Evolutionary conservation across 2,113 vertebrate species (phyloP).

Genomic region (Clupea harengus): DNA sequence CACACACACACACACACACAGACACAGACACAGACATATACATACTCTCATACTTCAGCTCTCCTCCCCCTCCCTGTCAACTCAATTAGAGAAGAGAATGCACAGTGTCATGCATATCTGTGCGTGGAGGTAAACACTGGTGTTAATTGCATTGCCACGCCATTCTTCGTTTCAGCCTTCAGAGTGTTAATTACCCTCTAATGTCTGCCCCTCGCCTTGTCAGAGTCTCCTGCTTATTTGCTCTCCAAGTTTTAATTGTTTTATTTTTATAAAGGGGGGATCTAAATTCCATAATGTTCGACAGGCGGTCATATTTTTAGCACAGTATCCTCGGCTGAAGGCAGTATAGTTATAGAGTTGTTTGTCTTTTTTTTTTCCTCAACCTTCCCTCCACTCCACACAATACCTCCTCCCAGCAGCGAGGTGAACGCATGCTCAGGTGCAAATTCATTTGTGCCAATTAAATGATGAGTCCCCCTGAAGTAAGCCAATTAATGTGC

Average conservation of each 20-base stretch:
- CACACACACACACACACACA: slow-evolving; percentile 8
- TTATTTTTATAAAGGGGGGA: slow-evolving; percentile 3
- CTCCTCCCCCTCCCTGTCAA: slow-evolving; percentile 33
- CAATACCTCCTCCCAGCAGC: slow-evolving; percentile 53
- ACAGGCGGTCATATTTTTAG: slow-evolving; percentile 6
- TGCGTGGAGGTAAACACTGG: slow-evolving; percentile 70
- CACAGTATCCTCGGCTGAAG: background rate
- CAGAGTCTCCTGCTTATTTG: slow-evolving; percentile 40
- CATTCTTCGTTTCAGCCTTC: slow-evolving; percentile 71
- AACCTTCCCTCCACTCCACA: background rate
- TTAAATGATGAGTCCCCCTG: slow-evolving; percentile 87
- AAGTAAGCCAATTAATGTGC: slow-evolving; percentile 95
- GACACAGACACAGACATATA: background rate
- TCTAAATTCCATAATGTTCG: background rate
- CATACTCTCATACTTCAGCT: background rate
- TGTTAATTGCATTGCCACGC: slow-evolving; percentile 75
- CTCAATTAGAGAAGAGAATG: slow-evolving; percentile 56
- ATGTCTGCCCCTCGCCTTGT: slow-evolving; percentile 61
- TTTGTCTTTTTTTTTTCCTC: slow-evolving; percentile 2
- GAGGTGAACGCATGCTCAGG: slow-evolving; percentile 82
- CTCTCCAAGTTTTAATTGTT: slow-evolving; percentile 26
- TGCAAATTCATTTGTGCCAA: slow-evolving; percentile 97
- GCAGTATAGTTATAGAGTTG: slow-evolving; percentile 4
- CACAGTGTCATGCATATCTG: slow-evolving; percentile 53
- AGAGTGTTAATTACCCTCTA: slow-evolving; percentile 69